A percentile compares a stretch with the other conserved stretches of the same genome.
These are phyloP conservation scores for Conus canariensis DNA, from an alignment of 2,888 invertebrate species.

Conservation along the genomic window DNA sequence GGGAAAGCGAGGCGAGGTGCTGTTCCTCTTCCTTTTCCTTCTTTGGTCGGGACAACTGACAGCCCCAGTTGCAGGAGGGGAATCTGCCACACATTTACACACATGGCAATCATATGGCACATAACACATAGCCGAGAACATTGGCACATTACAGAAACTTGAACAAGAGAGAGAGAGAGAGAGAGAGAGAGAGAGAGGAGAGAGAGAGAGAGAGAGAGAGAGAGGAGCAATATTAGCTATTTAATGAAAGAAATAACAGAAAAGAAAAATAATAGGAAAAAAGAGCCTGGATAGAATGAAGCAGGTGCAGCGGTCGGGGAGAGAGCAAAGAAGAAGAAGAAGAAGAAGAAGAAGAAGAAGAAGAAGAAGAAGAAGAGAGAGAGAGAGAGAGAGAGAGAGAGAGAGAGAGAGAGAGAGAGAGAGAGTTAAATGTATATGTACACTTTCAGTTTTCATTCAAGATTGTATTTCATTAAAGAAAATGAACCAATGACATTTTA, in stretches of 20 bases:
- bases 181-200: conserved; percentile 17
- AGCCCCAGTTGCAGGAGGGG: background rate
- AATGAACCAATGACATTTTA: too few relatives aligned
- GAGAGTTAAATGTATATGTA: background rate
- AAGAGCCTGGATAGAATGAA: background rate
- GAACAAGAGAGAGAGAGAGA: conserved; percentile 29
- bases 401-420: conserved; percentile 11
- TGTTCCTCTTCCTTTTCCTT: too few relatives aligned
- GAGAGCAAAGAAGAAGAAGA: conserved; percentile 15
- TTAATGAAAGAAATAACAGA: too few relatives aligned
- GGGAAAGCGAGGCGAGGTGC: too few relatives aligned
- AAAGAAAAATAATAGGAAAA: too few relatives aligned
- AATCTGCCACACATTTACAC: too few relatives aligned
- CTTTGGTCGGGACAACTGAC: background rate
- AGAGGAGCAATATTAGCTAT: background rate
- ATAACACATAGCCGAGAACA: too few relatives aligned
- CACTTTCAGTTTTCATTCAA: too few relatives aligned
- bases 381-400: conserved; percentile 39
- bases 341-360: conserved; percentile 28
- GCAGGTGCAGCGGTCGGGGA: background rate
- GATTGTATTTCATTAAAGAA: too few relatives aligned
- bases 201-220: conserved; percentile 27
- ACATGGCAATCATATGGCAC: too few relatives aligned
- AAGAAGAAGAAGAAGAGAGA: conserved; percentile 35
- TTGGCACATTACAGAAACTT: too few relatives aligned